phyloP scores from a whole-genome alignment of 1,140 invertebrate genomes.

The Calycopis cecrops region DNA sequence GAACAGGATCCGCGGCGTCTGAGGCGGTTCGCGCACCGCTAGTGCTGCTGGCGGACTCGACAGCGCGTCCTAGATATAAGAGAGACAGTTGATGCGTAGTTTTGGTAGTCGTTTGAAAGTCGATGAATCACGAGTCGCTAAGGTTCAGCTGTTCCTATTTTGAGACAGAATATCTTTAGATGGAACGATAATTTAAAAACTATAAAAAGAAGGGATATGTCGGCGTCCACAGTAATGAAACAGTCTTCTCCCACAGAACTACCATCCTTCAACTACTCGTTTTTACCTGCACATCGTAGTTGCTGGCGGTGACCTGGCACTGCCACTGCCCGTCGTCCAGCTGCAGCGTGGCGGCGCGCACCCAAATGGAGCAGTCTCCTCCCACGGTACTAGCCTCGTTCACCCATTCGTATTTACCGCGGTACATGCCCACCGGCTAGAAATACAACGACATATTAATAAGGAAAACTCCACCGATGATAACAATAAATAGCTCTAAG shows the following conservation, averaged over 20 bases:
- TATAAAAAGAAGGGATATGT: no score
- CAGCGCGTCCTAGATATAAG: constrained; percentile 82
- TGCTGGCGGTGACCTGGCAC: constrained; percentile 92
- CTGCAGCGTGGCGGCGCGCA: constrained; percentile 86
- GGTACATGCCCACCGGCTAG: constrained; percentile 89
- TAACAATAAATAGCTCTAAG: no score
- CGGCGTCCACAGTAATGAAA: no score
- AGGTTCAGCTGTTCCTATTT: no score
- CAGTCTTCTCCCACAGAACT: no score
- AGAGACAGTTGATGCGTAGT: no score
- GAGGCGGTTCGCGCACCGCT: constrained; percentile 90
- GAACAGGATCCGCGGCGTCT: constrained; percentile 87
- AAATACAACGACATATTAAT: constrained; percentile 31
- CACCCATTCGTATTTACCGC: constrained; percentile 93
- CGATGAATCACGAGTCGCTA: no score
- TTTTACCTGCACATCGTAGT: constrained; percentile 78
- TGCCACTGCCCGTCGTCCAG: constrained; percentile 95
- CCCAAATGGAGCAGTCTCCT: constrained; percentile 89
- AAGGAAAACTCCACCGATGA: no score
- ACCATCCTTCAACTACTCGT: not conserved
- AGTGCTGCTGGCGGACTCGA: constrained; percentile 88
- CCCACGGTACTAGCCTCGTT: constrained; percentile 79
- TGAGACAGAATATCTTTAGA: no score
- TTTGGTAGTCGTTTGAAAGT: no score
- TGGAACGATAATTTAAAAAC: no score